Percentiles rank a stretch among this genome's conserved stretches.
These are phyloP conservation scores for Chelonus insularis DNA, from an alignment of 1,140 invertebrate genomes.

Conservation along the genomic window DNA sequence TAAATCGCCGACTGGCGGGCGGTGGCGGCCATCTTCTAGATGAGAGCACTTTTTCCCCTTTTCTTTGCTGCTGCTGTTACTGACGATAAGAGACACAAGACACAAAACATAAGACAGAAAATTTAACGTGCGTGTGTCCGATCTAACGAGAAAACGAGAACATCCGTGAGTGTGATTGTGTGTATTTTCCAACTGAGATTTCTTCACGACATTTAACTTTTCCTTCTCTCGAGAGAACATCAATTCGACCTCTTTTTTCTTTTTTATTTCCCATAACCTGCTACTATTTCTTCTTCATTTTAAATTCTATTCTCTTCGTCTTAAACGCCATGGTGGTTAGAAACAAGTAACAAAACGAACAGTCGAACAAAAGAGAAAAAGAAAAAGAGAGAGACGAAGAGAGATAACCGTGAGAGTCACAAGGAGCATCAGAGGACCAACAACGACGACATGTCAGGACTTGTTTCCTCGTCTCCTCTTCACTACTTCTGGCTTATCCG, in stretches of 20 bases:
- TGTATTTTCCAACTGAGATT: no score
- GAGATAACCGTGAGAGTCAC: constrained; percentile 19
- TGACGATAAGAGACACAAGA: neutral
- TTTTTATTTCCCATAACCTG: no score
- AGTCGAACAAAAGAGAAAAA: neutral
- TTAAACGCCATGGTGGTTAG: neutral
- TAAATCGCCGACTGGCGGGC: constrained; percentile 60
- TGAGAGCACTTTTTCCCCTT: constrained; percentile 50
- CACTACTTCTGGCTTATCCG: neutral
- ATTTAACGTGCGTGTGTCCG: neutral
- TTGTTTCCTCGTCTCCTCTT: constrained; percentile 24
- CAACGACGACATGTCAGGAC: constrained; percentile 29
- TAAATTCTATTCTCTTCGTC: neutral
- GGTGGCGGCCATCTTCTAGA: constrained; percentile 64
- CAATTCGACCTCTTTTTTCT: no score
- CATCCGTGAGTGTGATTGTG: no score
- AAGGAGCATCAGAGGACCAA: constrained; percentile 10
- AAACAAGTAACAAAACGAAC: neutral
- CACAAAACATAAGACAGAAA: neutral
- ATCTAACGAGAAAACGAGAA: constrained; percentile 6
- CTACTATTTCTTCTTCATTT: neutral
- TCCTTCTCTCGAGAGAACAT: no score
- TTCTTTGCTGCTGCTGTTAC: neutral
- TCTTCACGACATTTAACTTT: no score
- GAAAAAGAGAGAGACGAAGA: constrained; percentile 25